Evolutionary conservation across 2,113 vertebrate genomes (phyloP).

Genomic region (Pollachius pollachius): DNA sequence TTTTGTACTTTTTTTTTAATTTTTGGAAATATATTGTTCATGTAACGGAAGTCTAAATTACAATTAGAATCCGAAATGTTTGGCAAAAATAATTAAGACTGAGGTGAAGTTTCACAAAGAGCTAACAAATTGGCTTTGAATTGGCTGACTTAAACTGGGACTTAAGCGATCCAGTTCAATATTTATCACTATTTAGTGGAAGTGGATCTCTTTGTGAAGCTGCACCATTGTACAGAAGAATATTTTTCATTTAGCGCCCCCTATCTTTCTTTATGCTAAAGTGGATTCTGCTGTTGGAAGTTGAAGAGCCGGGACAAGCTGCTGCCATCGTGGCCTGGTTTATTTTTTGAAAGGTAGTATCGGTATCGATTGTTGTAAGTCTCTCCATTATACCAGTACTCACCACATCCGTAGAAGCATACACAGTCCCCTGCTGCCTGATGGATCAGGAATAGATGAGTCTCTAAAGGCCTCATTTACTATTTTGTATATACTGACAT

Average conservation of each 20-base stretch:
- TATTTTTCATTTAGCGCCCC: slow-evolving; percentile 94
- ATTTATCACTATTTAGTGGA: not conserved
- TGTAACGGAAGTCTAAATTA: slow-evolving; percentile 24
- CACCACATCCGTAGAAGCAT: slow-evolving; percentile 38
- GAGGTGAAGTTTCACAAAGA: slow-evolving; percentile 96
- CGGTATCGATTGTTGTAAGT: slow-evolving; percentile 82
- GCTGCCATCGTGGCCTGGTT: slow-evolving; percentile 94
- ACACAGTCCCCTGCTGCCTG: slow-evolving; percentile 14
- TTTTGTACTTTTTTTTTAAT: slow-evolving; percentile 26
- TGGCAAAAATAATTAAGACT: slow-evolving; percentile 51
- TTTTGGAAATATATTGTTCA: not conserved
- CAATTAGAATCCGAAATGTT: not conserved
- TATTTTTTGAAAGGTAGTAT: slow-evolving; percentile 98
- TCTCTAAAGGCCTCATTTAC: slow-evolving; percentile 8
- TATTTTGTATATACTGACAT: slow-evolving; percentile 33
- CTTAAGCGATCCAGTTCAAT: not conserved
- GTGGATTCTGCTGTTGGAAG: slow-evolving; percentile 97
- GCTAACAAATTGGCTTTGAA: slow-evolving; percentile 13
- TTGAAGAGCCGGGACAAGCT: slow-evolving; percentile 96
- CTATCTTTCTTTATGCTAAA: slow-evolving; percentile 99
- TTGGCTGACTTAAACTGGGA: slow-evolving; percentile 15
- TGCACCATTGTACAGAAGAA: slow-evolving; percentile 81
- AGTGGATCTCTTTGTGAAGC: slow-evolving; percentile 89
- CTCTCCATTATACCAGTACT: slow-evolving; percentile 56
- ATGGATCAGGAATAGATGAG: slow-evolving; percentile 17